These are phyloP conservation scores for Leptoteleia sp. DNA, from an alignment of 1,140 invertebrate species.

Conservation along the genomic window DNA sequence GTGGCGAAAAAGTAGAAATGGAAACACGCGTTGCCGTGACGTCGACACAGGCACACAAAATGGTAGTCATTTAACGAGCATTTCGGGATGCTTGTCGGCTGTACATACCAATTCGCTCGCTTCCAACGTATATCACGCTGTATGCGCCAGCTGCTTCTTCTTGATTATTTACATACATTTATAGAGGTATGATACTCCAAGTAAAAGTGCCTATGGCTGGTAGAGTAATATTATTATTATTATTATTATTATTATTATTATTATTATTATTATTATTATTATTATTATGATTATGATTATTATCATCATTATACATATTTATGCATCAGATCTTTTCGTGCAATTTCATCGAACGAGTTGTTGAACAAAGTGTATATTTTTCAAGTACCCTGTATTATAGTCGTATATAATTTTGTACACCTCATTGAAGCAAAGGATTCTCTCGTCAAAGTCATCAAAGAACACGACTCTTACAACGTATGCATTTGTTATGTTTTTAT, in stretches of 20 bases:
- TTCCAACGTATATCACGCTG: constrained; percentile 59
- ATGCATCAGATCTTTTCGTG: constrained; percentile 45
- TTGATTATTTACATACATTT: constrained; percentile 57
- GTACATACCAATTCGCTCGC: constrained; percentile 59
- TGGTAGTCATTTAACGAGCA: constrained; percentile 56
- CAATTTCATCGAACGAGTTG: constrained; percentile 62
- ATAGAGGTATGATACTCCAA: constrained; percentile 51
- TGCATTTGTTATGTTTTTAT: no score
- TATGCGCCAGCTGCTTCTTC: constrained; percentile 61
- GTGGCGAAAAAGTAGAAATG: no score
- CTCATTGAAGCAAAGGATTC: constrained; percentile 17
- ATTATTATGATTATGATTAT: no score
- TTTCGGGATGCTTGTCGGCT: constrained; percentile 50
- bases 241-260: no score
- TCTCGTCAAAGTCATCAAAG: constrained; percentile 36
- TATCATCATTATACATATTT: no score
- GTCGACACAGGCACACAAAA: constrained; percentile 33
- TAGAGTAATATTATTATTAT: constrained; percentile 52
- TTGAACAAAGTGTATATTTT: constrained; percentile 67
- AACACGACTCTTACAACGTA: no score
- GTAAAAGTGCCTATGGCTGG: constrained; percentile 61
- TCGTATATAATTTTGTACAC: constrained; percentile 54
- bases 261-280: no score
- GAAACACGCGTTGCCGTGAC: constrained; percentile 27
- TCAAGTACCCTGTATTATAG: constrained; percentile 64